phyloP scores from a whole-genome alignment of 2,888 invertebrate species.

The Andrena bucephala region DNA sequence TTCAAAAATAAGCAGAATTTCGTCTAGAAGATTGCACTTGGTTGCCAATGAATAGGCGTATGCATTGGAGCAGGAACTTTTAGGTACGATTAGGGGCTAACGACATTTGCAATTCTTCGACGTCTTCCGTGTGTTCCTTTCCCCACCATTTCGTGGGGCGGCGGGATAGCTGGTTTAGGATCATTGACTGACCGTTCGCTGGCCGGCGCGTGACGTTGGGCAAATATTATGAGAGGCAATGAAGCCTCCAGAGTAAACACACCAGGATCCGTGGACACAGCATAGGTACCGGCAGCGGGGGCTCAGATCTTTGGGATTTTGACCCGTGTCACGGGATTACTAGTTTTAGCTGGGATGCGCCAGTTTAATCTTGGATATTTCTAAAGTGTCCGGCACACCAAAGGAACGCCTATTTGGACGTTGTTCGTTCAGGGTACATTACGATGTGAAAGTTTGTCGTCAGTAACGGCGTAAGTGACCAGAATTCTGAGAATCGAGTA shows the following conservation, averaged over 20 bases:
- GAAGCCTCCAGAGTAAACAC: slow-evolving; percentile 82
- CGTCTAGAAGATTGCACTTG: no score
- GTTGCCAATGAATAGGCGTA: no score
- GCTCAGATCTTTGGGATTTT: slow-evolving; percentile 69
- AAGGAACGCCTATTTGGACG: slow-evolving; percentile 23
- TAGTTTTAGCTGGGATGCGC: slow-evolving; percentile 74
- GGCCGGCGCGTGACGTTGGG: slow-evolving; percentile 78
- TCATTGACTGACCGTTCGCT: slow-evolving; percentile 76
- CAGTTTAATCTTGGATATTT: slow-evolving; percentile 73
- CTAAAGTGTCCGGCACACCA: slow-evolving; percentile 54
- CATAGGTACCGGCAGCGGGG: slow-evolving; percentile 65
- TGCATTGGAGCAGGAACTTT: background rate
- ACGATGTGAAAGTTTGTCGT: background rate
- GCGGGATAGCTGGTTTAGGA: slow-evolving; percentile 68
- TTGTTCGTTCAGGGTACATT: background rate
- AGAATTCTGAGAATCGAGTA: background rate
- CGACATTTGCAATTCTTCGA: slow-evolving; percentile 24
- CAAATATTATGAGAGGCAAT: slow-evolving; percentile 84
- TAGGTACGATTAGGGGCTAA: slow-evolving; percentile 2
- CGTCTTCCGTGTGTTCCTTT: slow-evolving; percentile 6
- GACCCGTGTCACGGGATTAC: slow-evolving; percentile 81
- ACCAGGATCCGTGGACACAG: slow-evolving; percentile 59
- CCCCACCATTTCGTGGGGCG: slow-evolving; percentile 27
- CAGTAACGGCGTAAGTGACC: background rate
- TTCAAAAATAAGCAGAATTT: no score